Evolutionary conservation across 2,888 invertebrate genomes (phyloP).

Genomic region (Tuta absoluta): DNA sequence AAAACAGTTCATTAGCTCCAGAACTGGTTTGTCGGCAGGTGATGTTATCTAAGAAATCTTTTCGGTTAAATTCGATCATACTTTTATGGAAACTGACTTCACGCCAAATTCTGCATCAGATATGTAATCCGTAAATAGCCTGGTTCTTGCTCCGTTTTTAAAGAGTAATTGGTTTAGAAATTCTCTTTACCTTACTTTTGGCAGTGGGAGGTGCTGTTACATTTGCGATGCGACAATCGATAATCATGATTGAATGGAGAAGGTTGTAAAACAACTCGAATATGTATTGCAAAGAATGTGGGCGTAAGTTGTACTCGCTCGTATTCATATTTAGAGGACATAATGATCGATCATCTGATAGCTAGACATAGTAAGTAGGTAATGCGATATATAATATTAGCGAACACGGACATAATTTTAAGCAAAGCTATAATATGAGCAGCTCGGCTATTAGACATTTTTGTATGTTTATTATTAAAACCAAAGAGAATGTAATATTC

Average conservation of each 20-base stretch:
- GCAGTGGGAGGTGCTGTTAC: neutral
- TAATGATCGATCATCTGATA: neutral
- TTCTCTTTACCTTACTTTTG: neutral
- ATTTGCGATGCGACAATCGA: slow-evolving; percentile 15
- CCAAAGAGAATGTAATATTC: too few relatives aligned
- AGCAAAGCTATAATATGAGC: too few relatives aligned
- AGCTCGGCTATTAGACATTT: too few relatives aligned
- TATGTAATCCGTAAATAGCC: slow-evolving; percentile 17
- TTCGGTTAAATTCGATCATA: slow-evolving; percentile 26
- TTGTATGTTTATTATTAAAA: too few relatives aligned
- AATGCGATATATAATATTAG: too few relatives aligned
- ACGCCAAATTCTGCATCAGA: slow-evolving; percentile 16
- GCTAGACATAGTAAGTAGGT: too few relatives aligned
- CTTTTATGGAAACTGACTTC: slow-evolving; percentile 12
- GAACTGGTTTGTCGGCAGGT: slow-evolving; percentile 26
- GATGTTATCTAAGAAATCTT: slow-evolving; percentile 23
- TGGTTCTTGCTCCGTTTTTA: slow-evolving; percentile 24
- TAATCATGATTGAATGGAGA: slow-evolving; percentile 17
- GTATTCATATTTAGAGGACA: slow-evolving; percentile 1
- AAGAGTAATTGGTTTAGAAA: slow-evolving; percentile 14
- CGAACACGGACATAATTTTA: too few relatives aligned
- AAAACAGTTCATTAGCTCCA: slow-evolving; percentile 25
- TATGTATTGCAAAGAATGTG: slow-evolving; percentile 9
- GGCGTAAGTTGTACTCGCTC: neutral
- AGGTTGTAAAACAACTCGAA: slow-evolving; percentile 2